These are phyloP conservation scores for Zaprionus tsacasi DNA, from an alignment of 1,140 invertebrate species.

Conservation along the genomic window DNA sequence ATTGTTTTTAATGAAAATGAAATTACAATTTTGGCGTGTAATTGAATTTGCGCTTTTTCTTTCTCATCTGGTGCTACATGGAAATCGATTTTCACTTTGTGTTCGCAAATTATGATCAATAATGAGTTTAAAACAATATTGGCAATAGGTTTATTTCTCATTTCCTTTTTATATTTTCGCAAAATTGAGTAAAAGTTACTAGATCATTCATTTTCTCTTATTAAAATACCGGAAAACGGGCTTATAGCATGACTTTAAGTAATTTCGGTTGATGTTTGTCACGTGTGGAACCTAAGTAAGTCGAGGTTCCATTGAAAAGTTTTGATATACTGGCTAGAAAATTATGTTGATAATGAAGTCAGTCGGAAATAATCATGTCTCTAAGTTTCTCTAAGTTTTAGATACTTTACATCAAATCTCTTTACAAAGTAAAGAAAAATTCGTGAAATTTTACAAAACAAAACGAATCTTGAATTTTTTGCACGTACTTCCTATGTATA, in stretches of 20 bases:
- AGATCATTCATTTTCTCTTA: neutral
- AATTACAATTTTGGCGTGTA: slow-evolving; percentile 43
- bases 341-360: neutral
- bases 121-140: neutral
- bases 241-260: neutral
- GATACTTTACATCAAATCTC: too few species aligned
- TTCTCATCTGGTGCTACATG: neutral
- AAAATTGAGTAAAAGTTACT: too few species aligned
- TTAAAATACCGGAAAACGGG: neutral
- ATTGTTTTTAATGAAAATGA: slow-evolving; percentile 29
- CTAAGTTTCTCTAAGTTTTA: too few species aligned
- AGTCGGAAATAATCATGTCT: neutral
- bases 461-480: too few species aligned
- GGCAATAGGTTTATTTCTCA: neutral
- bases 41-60: slow-evolving; percentile 47
- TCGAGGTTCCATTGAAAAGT: too few species aligned
- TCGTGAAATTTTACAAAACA: too few species aligned
- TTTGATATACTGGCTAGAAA: neutral
- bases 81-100: neutral
- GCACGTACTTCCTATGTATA: neutral
- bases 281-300: neutral
- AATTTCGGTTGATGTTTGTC: neutral
- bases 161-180: neutral
- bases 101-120: neutral
- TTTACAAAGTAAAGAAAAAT: too few species aligned